Evolutionary conservation across 2,888 invertebrate species (phyloP), one percentile per base, ranked within the genome.

Genomic region (Eulithis testata): DNA sequence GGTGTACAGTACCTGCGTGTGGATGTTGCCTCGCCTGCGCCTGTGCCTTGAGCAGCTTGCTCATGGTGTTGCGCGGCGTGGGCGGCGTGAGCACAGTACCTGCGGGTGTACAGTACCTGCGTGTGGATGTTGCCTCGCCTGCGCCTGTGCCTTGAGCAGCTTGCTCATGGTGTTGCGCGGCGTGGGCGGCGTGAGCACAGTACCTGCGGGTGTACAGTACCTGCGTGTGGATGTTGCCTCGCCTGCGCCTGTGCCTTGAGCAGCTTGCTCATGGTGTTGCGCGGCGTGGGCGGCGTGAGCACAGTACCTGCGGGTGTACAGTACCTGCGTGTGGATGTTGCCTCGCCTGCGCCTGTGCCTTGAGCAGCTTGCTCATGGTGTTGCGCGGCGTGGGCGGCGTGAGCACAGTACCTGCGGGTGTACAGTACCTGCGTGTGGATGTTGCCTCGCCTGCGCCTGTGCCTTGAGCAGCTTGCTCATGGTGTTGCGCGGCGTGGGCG

Each of bases 101-200:
- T 31, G 31, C 31, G 31, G 4, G 40, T 40, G 40, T 40, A 8
- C 40, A 8, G 49, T 62, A 59, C 57, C 59, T 21, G 63, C n/a
- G 65, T 45, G 55, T 47, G 63, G 62, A 3, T 70, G 66, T 64
- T 37, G 61, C 53, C 70, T 59, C 61, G 78, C 81, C 80, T 85
- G 84, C 73, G 91, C 88, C 84, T 91, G 90, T 77, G 86, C 86
- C 81, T 93, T 93, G 59, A 93, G 89, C 83, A 93, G 84, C 82
- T 93, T 93, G 87, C 89, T 90, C 93, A 93, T 93, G 73, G 93
- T 93, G 84, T 92, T 93, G 68, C 92, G 85, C 70, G 92, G 91
- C 67, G 90, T 89, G 75, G 91, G 88, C 72, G 90, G 91, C 69
- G 89, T n/a, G n/a, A n/a, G n/a, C n/a, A n/a, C n/a, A n/a, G n/a